Percentiles rank a stretch among this genome's conserved stretches.
These are phyloP conservation scores for Chrysemys picta DNA, from an alignment of 2,113 vertebrate species.

Conservation along the genomic window DNA sequence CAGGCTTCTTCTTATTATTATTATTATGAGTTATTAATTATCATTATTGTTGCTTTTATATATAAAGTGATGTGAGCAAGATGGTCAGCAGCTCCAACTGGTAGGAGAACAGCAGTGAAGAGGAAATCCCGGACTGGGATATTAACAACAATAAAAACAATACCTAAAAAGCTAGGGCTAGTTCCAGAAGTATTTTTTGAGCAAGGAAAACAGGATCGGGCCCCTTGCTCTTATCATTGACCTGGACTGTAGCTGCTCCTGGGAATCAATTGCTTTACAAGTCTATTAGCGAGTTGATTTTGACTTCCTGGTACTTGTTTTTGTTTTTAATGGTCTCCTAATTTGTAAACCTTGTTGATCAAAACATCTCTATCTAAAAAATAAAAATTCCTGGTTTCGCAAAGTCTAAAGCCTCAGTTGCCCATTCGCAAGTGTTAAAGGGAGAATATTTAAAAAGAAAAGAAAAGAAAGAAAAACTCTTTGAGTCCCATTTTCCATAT, in stretches of 20 bases:
- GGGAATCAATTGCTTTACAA: background rate
- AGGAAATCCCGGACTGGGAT: background rate
- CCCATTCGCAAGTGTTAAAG: background rate
- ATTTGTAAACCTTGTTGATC: conserved; percentile 6
- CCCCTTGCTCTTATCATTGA: background rate
- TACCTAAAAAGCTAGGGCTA: background rate
- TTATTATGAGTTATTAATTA: background rate
- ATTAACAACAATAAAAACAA: background rate
- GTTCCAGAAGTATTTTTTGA: background rate
- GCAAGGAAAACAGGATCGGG: conserved; percentile 16
- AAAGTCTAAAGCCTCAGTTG: background rate
- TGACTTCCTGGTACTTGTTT: background rate
- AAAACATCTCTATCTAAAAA: background rate
- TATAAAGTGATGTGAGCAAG: fast-evolving
- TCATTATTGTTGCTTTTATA: background rate
- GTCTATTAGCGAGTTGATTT: background rate
- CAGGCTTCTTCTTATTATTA: too few species aligned
- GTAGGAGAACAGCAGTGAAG: background rate
- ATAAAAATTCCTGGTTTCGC: background rate
- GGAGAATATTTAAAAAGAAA: background rate
- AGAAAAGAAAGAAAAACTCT: background rate
- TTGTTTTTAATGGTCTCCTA: background rate
- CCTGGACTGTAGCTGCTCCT: background rate
- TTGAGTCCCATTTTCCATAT: background rate
- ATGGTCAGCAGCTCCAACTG: background rate